These are phyloP conservation scores for Metopia argyrocephala DNA, from an alignment of 2,888 invertebrate genomes.

Conservation along the genomic window DNA sequence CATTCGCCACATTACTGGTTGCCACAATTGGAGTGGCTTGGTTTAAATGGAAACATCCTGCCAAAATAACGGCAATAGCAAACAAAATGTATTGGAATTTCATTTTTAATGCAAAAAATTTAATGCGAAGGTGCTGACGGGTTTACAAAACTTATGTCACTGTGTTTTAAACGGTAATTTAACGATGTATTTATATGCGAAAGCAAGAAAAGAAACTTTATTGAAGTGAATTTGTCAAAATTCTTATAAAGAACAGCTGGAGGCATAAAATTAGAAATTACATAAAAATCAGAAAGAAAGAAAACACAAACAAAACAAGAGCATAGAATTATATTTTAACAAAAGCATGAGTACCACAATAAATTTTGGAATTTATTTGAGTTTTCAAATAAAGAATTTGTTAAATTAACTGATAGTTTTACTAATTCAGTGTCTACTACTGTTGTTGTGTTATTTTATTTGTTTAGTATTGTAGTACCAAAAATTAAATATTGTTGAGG, in stretches of 20 bases:
- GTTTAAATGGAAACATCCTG: not conserved
- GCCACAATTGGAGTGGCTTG: not conserved
- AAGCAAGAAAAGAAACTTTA: not conserved
- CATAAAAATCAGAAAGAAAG: no score
- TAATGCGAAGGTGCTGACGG: not conserved
- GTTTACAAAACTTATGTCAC: not conserved
- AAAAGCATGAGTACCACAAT: no score
- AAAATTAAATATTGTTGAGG: not conserved
- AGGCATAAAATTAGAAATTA: not conserved
- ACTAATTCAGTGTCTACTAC: no score
- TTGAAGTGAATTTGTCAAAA: not conserved
- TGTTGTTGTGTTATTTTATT: no score
- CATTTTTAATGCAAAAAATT: not conserved
- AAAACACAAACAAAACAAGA: no score
- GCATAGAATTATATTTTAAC: no score
- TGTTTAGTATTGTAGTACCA: no score
- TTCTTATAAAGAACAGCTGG: not conserved
- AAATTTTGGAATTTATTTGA: no score
- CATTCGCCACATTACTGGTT: no score
- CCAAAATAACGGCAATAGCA: not conserved
- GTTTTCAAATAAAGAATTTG: no score
- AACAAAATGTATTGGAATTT: not conserved
- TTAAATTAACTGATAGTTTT: no score
- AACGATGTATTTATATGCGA: not conserved
- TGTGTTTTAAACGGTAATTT: not conserved